These are phyloP conservation scores for Dolichotis patagonum DNA, from an alignment of 2,113 vertebrate species.

Conservation along the genomic window DNA sequence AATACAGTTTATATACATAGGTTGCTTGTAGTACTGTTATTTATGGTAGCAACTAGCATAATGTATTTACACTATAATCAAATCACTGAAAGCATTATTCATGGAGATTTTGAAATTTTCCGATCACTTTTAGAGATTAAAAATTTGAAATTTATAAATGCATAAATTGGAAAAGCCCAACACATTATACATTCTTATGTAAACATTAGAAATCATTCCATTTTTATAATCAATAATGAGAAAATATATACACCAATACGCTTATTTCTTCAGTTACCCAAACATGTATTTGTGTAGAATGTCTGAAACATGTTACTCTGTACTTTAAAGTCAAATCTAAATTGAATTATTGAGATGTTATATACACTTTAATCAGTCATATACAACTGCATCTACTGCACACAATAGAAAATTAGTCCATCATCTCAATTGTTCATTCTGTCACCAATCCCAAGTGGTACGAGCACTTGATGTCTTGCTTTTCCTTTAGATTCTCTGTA, in stretches of 20 bases:
- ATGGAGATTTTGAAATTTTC: slow-evolving; percentile 36
- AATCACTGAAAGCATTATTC: background rate
- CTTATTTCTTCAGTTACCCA: slow-evolving; percentile 5
- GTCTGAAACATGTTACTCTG: background rate
- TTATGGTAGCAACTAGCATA: background rate
- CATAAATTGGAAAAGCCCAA: background rate
- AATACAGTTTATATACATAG: background rate
- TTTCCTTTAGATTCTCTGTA: background rate
- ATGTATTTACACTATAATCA: background rate
- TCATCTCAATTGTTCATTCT: background rate
- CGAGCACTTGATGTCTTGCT: background rate
- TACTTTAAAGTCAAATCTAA: background rate
- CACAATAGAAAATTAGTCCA: background rate
- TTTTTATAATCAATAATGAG: background rate
- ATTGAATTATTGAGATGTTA: background rate
- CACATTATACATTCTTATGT: background rate
- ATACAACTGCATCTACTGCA: background rate
- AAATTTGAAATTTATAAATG: background rate
- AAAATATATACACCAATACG: background rate
- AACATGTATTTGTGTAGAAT: background rate
- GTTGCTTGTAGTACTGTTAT: background rate
- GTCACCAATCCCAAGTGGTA: background rate
- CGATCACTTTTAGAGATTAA: background rate
- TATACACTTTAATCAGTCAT: background rate
- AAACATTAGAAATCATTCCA: background rate